These are phyloP conservation scores for Rotaria sp. DNA, from an alignment of 2,888 invertebrate genomes.

Conservation along the genomic window DNA sequence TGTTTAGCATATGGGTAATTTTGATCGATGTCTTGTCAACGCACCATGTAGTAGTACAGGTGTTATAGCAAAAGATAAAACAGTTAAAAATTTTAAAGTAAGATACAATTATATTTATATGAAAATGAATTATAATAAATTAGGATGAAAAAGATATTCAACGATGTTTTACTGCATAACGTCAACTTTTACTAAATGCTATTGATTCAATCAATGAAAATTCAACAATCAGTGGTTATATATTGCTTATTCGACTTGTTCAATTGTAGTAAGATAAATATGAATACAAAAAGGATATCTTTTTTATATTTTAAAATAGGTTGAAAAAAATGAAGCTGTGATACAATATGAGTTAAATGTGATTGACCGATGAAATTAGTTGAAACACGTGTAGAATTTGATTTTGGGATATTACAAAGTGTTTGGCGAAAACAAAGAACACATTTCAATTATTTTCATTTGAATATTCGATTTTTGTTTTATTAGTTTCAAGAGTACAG, in stretches of 20 bases:
- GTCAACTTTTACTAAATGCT: constrained; percentile 83
- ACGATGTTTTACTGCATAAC: constrained; percentile 81
- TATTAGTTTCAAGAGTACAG: constrained; percentile 56
- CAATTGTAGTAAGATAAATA: constrained; percentile 64
- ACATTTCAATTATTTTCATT: not conserved
- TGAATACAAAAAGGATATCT: not conserved
- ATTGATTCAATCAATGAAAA: constrained; percentile 89
- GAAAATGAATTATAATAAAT: not conserved
- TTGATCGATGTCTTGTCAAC: constrained; percentile 88
- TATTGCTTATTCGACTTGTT: constrained; percentile 96
- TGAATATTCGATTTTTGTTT: constrained; percentile 45
- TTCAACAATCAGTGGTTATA: constrained; percentile 83
- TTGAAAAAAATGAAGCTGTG: constrained; percentile 93
- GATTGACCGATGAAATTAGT: constrained; percentile 82
- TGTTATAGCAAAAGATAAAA: constrained; percentile 90
- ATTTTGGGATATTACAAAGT: constrained; percentile 87
- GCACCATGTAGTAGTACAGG: constrained; percentile 98
- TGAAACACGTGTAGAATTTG: constrained; percentile 85
- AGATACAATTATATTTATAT: constrained; percentile 44
- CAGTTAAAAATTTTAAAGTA: constrained; percentile 78
- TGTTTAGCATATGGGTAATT: constrained; percentile 71
- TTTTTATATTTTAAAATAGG: constrained; percentile 57
- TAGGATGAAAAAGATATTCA: constrained; percentile 70
- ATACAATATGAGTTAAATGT: constrained; percentile 84
- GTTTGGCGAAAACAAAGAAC: constrained; percentile 42